Conservation (phyloP, 2,113 vertebrate genomes). For the Semnopithecus entellus region DNA sequence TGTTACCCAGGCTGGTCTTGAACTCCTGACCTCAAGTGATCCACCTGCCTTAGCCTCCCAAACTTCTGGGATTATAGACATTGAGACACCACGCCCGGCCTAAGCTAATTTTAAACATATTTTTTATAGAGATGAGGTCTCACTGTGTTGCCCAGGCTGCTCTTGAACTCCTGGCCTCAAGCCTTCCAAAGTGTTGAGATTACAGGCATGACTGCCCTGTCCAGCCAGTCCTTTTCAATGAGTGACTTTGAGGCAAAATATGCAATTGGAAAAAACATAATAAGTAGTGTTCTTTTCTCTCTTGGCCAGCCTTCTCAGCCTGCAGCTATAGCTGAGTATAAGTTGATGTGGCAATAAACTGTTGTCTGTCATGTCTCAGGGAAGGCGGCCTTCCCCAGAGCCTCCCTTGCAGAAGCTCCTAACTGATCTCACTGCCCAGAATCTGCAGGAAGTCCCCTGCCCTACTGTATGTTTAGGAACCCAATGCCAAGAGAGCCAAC, state of each 20-base stretch:
- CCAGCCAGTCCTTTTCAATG: not conserved
- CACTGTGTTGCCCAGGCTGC: too few relatives aligned
- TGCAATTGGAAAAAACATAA: not conserved
- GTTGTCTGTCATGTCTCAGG: not conserved
- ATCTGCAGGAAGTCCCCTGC: not conserved
- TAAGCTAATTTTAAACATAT: too few relatives aligned
- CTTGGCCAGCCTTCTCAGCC: not conserved
- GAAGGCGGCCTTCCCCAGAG: not conserved
- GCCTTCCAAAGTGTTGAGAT: too few relatives aligned
- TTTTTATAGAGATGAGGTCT: too few relatives aligned
- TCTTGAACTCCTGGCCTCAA: too few relatives aligned
- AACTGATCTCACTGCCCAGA: not conserved
- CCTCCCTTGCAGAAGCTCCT: not conserved
- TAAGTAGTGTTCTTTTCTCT: not conserved
- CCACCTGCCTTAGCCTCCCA: too few relatives aligned
- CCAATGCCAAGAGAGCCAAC: not conserved
- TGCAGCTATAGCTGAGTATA: not conserved
- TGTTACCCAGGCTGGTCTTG: too few relatives aligned
- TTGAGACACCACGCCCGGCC: too few relatives aligned
- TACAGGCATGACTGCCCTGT: too few relatives aligned
- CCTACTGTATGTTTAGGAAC: not conserved
- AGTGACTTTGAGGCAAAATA: not conserved
- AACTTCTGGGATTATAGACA: too few relatives aligned
- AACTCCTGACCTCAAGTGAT: too few relatives aligned
- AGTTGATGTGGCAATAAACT: not conserved